phyloP scores from a whole-genome alignment of 2,888 invertebrate genomes.

The Empis stercorea region DNA sequence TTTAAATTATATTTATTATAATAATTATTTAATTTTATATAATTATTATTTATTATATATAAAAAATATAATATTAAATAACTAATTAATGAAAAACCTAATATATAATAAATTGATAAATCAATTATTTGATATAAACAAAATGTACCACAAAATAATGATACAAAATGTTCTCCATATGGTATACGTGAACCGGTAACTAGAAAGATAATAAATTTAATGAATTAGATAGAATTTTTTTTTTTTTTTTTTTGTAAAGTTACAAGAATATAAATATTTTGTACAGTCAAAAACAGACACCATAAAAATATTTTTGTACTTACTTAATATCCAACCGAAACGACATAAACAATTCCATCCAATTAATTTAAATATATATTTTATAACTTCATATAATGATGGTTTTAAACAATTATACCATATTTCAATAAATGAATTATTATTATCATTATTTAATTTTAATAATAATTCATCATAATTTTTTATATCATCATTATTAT shows the following conservation, averaged over 20 bases:
- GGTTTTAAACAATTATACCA: not conserved
- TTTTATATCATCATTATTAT: not conserved
- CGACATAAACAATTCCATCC: not conserved
- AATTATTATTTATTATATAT: not conserved
- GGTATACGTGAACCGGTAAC: not conserved
- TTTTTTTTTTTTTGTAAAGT: not conserved
- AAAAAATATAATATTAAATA: not conserved
- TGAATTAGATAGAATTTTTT: not conserved
- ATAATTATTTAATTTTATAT: not conserved
- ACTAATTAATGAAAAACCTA: not conserved
- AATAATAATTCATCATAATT: not conserved
- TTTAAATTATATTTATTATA: too few species aligned
- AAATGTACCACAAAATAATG: not conserved
- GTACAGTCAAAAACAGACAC: too few species aligned
- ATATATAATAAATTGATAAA: not conserved
- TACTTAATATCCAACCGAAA: not conserved
- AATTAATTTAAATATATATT: not conserved
- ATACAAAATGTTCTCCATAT: not conserved
- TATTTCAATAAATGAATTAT: not conserved
- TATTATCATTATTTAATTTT: not conserved
- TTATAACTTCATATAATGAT: not conserved
- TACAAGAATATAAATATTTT: not conserved
- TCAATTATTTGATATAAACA: not conserved
- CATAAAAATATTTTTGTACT: not conserved
- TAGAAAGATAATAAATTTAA: not conserved